phyloP scores from a whole-genome alignment of 2,113 vertebrate species.

The Cisticola juncidis region DNA sequence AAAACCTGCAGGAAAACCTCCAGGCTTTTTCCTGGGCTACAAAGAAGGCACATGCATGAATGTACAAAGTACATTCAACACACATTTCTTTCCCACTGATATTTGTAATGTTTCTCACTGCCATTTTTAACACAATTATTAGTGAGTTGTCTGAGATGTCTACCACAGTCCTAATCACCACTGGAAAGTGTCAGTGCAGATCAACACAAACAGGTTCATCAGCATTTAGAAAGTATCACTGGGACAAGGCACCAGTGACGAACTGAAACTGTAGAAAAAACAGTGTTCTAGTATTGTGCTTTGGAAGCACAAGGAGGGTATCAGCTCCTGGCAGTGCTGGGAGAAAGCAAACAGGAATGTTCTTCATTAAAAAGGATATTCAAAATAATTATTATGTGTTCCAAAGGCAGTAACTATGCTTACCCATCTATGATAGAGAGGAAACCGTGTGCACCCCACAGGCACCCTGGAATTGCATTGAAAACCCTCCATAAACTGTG shows the following conservation, averaged over 20 bases:
- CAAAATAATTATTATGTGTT: neutral
- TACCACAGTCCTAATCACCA: neutral
- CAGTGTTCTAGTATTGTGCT: neutral
- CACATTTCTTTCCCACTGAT: neutral
- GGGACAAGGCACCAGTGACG: neutral
- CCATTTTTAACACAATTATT: neutral
- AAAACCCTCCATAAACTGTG: neutral
- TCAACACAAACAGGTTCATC: neutral
- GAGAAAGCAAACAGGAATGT: neutral
- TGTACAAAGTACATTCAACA: neutral
- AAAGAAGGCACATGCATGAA: neutral
- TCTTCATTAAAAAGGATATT: neutral
- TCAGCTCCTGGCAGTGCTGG: neutral
- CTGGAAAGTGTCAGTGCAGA: neutral
- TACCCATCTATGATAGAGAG: neutral
- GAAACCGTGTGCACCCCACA: rapidly evolving
- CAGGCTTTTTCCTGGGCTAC: neutral
- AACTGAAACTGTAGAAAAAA: neutral
- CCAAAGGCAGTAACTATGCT: neutral
- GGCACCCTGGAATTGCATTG: neutral
- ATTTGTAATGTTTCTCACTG: neutral
- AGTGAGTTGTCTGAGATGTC: neutral
- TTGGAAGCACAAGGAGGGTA: neutral
- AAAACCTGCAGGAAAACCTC: neutral
- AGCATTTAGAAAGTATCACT: neutral